Conservation (phyloP, 2,797 vertebrate genomes). For the Poecilia velifera region DNA sequence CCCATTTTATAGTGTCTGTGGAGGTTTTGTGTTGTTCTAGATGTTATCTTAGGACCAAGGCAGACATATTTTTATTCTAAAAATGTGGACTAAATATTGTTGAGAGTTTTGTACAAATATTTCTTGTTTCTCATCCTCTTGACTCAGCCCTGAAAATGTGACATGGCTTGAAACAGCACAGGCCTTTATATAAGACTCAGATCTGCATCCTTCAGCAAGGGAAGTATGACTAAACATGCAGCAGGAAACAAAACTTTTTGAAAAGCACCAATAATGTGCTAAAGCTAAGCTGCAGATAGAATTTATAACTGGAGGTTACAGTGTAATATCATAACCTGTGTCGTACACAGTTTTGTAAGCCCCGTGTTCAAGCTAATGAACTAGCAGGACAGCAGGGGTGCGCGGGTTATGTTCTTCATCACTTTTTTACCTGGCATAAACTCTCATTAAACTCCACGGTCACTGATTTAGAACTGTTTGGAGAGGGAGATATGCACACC, state of each 20-base stretch:
- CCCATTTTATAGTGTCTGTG: neutral
- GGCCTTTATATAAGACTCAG: neutral
- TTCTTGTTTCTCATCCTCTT: neutral
- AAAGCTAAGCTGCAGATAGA: neutral
- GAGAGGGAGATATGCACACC: constrained; percentile 28
- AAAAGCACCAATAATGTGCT: neutral
- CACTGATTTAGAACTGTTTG: constrained; percentile 46
- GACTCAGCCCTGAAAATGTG: neutral
- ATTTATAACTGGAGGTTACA: neutral
- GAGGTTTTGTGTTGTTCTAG: neutral
- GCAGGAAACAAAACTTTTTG: neutral
- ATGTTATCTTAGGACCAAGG: neutral
- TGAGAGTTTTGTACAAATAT: neutral
- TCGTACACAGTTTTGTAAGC: neutral
- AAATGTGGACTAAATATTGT: neutral
- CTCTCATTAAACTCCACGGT: constrained; percentile 38
- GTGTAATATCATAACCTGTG: neutral
- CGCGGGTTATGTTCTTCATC: constrained; percentile 36
- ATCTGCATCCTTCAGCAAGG: neutral
- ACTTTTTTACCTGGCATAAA: constrained; percentile 55
- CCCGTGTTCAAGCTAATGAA: constrained; percentile 37
- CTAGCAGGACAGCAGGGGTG: constrained; percentile 20
- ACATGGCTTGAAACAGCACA: neutral
- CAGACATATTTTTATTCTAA: neutral
- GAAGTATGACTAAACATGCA: neutral